Conservation (phyloP, 2,888 invertebrate genomes). For the Dusona sp. region DNA sequence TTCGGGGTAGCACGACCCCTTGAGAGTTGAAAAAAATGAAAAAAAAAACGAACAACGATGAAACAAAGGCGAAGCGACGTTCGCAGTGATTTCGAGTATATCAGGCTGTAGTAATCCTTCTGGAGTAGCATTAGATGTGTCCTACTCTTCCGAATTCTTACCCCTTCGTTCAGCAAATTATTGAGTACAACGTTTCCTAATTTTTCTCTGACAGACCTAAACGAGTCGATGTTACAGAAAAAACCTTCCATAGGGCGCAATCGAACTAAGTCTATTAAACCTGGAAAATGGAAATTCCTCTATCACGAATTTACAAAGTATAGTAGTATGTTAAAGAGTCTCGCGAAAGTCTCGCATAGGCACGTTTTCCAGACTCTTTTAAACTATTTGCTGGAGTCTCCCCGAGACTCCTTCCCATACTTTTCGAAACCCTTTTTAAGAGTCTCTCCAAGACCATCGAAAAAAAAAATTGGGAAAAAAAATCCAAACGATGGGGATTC, state of each 20-base stretch:
- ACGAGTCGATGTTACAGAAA: constrained; percentile 13
- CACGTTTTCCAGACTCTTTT: too few species aligned
- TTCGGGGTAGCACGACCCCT: constrained; percentile 61
- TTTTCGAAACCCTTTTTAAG: too few species aligned
- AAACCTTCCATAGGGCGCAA: not conserved
- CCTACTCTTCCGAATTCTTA: not conserved
- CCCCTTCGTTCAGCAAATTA: constrained; percentile 19
- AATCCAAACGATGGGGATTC: too few species aligned
- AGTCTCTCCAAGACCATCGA: too few species aligned
- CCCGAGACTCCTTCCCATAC: too few species aligned
- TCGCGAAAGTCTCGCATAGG: too few species aligned
- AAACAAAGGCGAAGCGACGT: constrained; percentile 30
- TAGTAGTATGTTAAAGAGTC: too few species aligned
- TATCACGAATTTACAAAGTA: not conserved
- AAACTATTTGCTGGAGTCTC: too few species aligned
- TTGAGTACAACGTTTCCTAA: constrained; percentile 49
- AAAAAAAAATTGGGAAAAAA: too few species aligned
- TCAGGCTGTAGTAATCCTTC: constrained; percentile 32
- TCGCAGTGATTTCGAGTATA: constrained; percentile 59
- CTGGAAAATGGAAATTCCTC: not conserved
- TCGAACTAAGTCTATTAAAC: not conserved
- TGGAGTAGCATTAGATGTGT: constrained; percentile 1
- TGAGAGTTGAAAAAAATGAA: constrained; percentile 53
- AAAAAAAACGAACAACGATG: constrained; percentile 35
- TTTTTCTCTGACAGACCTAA: constrained; percentile 39